Evolutionary conservation across 35 echinoderm and acorn worm genomes (phyloP), one percentile per base, ranked within the genome.

Genomic region (Chiridota heheva): DNA sequence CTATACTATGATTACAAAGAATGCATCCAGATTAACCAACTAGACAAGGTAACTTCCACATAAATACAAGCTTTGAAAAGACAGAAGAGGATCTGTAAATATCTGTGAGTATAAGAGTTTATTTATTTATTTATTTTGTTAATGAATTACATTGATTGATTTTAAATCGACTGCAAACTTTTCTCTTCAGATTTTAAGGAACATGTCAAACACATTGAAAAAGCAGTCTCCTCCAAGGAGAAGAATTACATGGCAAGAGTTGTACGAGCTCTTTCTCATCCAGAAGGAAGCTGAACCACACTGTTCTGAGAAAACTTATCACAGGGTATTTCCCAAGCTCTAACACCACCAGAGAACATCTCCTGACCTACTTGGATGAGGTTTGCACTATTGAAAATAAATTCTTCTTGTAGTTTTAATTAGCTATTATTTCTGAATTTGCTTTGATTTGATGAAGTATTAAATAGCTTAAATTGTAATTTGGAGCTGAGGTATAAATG

Each of bases 161-260:
- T 78, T 7, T 25, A 28, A 67, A 55, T 17, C 24, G 0, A 17
- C 24, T 15, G 24, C 0, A 55, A 55, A 55, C 65, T 46, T 51
- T 83, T 36, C 26, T 63, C 20, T 42, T 36, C 88, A 98, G 95
- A 98, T 84, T 91, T 97, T 75, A 91, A 89, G 71, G 95, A 98
- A 51, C 95, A 98, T 91, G 93, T 97, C 5, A 97, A 97, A 32
- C 95, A 98, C 67, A 98, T 97, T 58, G 95, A 98, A 61, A 98
- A 98, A 42, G 84, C 89, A 47, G 95, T 98, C 29, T 91, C 89
- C 15, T 88, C 89, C 22, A 98, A 98, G 72, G 95, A 98, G 60
- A 91, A 91, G 73, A 98, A 91, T 24, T 98, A 91, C 73, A 88
- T 98, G 85, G 62, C 89, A 25, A 81, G 95, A 38, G 95, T 91